Percentiles rank a stretch among this genome's conserved stretches.
These are phyloP conservation scores for Maconellicoccus hirsutus DNA, from an alignment of 1,140 invertebrate genomes.

Conservation along the genomic window DNA sequence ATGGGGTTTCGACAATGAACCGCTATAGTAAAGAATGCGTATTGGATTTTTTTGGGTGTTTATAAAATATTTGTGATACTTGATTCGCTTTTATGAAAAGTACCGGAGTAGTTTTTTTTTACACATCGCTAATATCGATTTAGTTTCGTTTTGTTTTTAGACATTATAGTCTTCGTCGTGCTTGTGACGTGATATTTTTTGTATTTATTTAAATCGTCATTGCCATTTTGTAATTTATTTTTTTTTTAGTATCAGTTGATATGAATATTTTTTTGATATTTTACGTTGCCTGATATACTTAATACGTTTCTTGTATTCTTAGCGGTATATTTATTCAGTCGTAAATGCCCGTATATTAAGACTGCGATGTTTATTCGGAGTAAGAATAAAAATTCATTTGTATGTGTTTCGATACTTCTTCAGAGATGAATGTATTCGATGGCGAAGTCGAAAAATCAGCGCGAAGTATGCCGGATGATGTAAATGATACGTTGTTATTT, in stretches of 20 bases:
- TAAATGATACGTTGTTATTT: too few species aligned
- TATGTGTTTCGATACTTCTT: too few species aligned
- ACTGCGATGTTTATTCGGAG: neutral
- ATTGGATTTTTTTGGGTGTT: too few species aligned
- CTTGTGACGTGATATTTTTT: neutral
- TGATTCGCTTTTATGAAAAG: neutral
- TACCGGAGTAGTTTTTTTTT: neutral
- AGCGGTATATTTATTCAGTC: neutral
- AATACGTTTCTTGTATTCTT: neutral
- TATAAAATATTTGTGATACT: too few species aligned
- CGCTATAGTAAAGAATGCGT: too few species aligned
- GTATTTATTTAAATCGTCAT: neutral
- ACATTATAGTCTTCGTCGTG: neutral
- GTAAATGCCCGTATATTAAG: neutral
- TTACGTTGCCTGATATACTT: neutral
- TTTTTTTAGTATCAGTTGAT: neutral
- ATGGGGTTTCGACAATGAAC: neutral
- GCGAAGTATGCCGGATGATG: too few species aligned
- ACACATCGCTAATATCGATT: neutral
- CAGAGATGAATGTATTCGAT: too few species aligned
- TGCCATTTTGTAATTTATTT: neutral
- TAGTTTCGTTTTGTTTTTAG: neutral
- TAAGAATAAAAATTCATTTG: neutral
- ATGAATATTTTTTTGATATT: neutral
- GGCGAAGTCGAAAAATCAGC: too few species aligned